Percentiles rank a stretch among this genome's conserved stretches.
Conservation (phyloP, 2,113 vertebrate species). For the Actenoides lindsayi region DNA sequence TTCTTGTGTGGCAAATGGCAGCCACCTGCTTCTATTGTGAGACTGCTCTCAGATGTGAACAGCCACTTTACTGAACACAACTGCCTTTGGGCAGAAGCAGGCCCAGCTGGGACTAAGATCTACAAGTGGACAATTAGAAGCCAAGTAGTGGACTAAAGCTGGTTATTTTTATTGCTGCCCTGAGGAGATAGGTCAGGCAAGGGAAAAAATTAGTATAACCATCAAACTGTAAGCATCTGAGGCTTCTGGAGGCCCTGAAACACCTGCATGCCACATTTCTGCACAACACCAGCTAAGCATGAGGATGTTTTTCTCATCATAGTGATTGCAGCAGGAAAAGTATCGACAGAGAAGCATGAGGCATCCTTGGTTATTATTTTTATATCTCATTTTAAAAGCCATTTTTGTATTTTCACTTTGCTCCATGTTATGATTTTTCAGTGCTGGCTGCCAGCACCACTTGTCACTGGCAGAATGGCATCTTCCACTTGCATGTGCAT, state of each 20-base stretch:
- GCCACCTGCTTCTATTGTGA: conserved; percentile 48
- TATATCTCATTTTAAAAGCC: neutral
- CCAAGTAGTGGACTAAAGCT: conserved; percentile 62
- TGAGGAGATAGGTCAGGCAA: conserved; percentile 57
- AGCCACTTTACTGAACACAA: conserved; percentile 36
- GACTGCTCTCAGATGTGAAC: neutral
- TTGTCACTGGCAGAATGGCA: neutral
- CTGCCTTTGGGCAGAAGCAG: conserved; percentile 58
- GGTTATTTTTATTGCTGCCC: conserved; percentile 65
- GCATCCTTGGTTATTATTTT: neutral
- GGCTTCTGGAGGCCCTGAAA: conserved; percentile 15
- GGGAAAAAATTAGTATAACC: conserved; percentile 34
- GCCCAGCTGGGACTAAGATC: conserved; percentile 56
- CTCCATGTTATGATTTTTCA: neutral
- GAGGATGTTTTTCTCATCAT: neutral
- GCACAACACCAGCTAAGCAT: neutral
- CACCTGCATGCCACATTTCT: neutral
- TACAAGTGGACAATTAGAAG: conserved; percentile 69
- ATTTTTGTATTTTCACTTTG: neutral
- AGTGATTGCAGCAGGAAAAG: neutral
- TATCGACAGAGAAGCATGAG: neutral
- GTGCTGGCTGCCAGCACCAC: neutral
- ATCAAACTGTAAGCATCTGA: conserved; percentile 30
- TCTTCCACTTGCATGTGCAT: fast-evolving
- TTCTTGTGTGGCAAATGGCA: conserved; percentile 30